Evolutionary conservation across 2,797 vertebrate species (phyloP).

Genomic region (Squalus acanthias): DNA sequence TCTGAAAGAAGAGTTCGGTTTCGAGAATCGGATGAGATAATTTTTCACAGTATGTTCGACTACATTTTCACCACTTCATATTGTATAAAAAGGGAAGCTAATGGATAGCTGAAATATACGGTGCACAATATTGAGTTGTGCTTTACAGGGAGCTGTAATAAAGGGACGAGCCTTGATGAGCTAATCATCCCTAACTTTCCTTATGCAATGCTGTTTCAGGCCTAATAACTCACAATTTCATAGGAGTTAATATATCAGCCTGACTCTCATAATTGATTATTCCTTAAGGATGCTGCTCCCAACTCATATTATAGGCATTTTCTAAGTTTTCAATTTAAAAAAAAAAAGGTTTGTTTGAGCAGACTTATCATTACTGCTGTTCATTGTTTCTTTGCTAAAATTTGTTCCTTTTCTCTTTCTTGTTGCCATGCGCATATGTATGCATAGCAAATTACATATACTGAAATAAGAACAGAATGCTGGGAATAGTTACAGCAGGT

Average conservation of each 20-base stretch:
- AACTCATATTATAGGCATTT: not conserved
- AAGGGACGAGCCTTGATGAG: not conserved
- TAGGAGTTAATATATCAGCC: not conserved
- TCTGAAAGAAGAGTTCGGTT: conserved; percentile 76
- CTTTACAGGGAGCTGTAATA: not conserved
- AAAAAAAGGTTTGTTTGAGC: too few relatives aligned
- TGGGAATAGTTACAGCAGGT: not conserved
- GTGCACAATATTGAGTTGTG: not conserved
- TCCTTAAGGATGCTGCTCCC: not conserved
- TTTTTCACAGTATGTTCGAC: conserved; percentile 67
- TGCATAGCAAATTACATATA: not conserved
- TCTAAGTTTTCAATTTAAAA: not conserved
- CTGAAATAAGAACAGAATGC: not conserved
- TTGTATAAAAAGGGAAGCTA: conserved; percentile 41
- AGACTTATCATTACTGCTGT: not conserved
- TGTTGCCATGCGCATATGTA: not conserved
- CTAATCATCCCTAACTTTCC: not conserved
- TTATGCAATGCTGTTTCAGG: not conserved
- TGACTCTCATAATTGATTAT: not conserved
- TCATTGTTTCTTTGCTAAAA: not conserved
- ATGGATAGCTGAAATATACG: conserved; percentile 1
- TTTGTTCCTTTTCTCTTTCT: not conserved
- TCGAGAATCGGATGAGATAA: conserved; percentile 74
- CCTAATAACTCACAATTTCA: not conserved
- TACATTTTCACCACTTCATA: not conserved